Evolutionary conservation across 2,113 vertebrate species (phyloP), one percentile per base, ranked within the genome.

Genomic region (Ictalurus furcatus): DNA sequence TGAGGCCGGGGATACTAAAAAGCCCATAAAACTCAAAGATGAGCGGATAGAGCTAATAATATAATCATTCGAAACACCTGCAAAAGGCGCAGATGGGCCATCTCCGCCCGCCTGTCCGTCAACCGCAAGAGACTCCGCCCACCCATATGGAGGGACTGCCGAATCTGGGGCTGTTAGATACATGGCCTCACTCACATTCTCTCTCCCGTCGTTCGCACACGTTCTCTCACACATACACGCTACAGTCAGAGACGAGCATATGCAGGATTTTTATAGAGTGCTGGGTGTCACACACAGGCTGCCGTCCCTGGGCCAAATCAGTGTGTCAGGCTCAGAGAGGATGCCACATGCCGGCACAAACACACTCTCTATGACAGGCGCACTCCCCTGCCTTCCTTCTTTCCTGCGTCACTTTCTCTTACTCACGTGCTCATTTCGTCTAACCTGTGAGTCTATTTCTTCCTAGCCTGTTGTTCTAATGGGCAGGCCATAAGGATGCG

Each of bases 21-120:
- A 95, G 95, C 96, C 96, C 96, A 97, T 97, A 97, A 97, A 98
- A 97, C 97, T 96, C 97, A 97, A 97, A 98, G 96, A 97, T 97
- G 96, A 97, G 97, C 96, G 95, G 96, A 97, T 97, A 98, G 96
- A 97, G 97, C 97, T 98, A 98, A 99, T 98, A 98, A 98, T 97
- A 97, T 97, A 98, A 98, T 99, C 97, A 98, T 97, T 97, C 96
- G 97, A 96, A 98, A 98, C 98, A 99, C 98, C 98, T 98, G 97
- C 97, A 97, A 97, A 96, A 96, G 94, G 95, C 97, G 96, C 98
- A 98, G 97, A 98, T 98, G 97, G 97, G 97, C 96, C 96, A 97
- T 98, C 98, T 97, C 96, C 95, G 96, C 95, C 96, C 94, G 94
- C 96, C 95, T 92, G 94, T 94, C 96, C 96, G 96, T 97, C 97